Base-by-base conservation (phyloP, 2,113 vertebrate species). In the Chaetura pelagica region DNA sequence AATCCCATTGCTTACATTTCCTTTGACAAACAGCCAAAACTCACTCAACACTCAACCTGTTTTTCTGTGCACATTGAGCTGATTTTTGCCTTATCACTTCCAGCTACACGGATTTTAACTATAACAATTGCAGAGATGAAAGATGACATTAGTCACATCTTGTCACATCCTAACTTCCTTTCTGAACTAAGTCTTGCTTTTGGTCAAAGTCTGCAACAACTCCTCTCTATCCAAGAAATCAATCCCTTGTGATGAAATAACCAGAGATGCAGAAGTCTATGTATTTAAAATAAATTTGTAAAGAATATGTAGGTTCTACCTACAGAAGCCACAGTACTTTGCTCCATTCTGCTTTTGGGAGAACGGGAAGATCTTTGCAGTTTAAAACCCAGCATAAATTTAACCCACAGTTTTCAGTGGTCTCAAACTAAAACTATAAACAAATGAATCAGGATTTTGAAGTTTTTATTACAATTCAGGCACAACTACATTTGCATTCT, bases 1-100 rank as follows among this genome's bases (percentile, higher is more conserved):
- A 94, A 94, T 84, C 80, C 63, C 85, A 88, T 21, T 77, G 32
- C 57, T 87, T 80, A 46, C 51, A 87, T 66, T 75, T 78, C 55
- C 63, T 91, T 58, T 87, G 75, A 84, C 55, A 64, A 34, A 5
- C 0, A 69, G 82, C 63, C 82, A 85, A 30, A 90, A 85, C 35
- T 52, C 73, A 66, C 14, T 72, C 14, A 1, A 58, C 22, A 49
- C 38, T 71, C 32, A 26, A 61, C 71, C 17, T 87, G 11, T 59
- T 77, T 76, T 57, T 62, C 29, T 66, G 68, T 83, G 72, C 84
- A 75, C 44, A 40, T 2, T 48, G 77, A 87, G 49, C n/a, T 68
- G 15, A 44, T 78, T 89, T 80, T 85, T 91, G 69, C 59, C 23
- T 1, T 40, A 27, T 48, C 63, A 9, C 49, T 80, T 54, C 22